phyloP scores from a whole-genome alignment of 2,797 vertebrate genomes.

The Mallotus villosus region DNA sequence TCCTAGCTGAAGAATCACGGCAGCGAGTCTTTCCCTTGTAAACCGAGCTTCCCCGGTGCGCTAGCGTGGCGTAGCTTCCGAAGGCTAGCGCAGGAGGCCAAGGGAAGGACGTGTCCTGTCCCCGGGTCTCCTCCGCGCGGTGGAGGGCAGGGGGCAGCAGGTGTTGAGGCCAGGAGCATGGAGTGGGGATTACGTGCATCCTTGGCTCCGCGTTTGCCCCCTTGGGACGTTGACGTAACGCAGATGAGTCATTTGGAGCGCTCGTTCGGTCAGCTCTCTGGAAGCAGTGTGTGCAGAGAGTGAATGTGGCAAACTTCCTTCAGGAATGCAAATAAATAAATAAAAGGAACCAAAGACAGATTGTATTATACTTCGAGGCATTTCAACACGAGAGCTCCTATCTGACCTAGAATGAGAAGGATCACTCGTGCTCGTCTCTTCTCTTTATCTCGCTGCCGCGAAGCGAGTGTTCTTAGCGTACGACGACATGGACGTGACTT shows the following conservation, averaged over 20 bases:
- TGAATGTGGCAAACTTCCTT: slow-evolving; percentile 46
- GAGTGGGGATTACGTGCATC: slow-evolving; percentile 63
- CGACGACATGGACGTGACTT: no score
- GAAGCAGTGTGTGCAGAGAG: slow-evolving; percentile 30
- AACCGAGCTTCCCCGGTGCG: no score
- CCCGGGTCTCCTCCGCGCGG: not conserved
- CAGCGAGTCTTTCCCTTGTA: no score
- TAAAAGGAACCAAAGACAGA: not conserved
- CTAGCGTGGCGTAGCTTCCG: not conserved
- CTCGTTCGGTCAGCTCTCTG: slow-evolving; percentile 51
- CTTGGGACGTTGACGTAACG: slow-evolving; percentile 65
- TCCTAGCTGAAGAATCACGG: not conserved
- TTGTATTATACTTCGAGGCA: no score
- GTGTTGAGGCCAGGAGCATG: slow-evolving; percentile 42
- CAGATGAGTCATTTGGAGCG: slow-evolving; percentile 72
- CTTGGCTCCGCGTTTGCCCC: slow-evolving; percentile 61
- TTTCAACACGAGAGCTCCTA: no score
- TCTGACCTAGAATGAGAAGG: no score
- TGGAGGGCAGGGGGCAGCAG: not conserved
- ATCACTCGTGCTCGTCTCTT: no score
- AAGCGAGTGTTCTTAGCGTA: no score
- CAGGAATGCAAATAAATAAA: slow-evolving; percentile 22
- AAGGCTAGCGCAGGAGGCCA: not conserved
- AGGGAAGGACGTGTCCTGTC: not conserved
- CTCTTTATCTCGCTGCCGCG: no score